Evolutionary conservation across 92 coral and sea anemone species (phyloP), one percentile per base, ranked within the genome.

Genomic region (Zoanthus gigantus): DNA sequence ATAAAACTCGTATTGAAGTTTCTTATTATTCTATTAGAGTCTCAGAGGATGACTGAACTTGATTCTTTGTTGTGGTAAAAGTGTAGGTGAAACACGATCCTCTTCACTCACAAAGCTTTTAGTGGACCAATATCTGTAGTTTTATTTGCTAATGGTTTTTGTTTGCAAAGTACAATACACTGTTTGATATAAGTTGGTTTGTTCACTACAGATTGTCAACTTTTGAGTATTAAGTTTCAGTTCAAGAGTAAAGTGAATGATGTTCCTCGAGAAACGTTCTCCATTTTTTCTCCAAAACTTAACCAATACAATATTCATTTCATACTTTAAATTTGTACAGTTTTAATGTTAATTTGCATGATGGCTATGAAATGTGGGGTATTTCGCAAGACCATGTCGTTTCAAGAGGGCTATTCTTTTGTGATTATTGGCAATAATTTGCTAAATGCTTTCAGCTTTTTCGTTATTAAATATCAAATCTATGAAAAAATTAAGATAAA

Each of bases 31-130:
- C 83, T 30, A 30, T 77, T 11, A 63, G 69, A 1, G 29, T 63
- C 28, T 9, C 6, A 14, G 10, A 34, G 17, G 74, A 12, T 31
- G 31, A 31, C 74, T 15, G 46, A 23, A 30, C 28, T 7, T 31
- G 46, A 69, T 29, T 69, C 74, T 79, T 37, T 79, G 84, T 34
- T 79, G 71, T 79, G 84, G 52, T 37, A 50, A 80, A 10, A 65
- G 44, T 81, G 56, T 44, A 37, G 54, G 44, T 65, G 85, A 81
- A 66, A 81, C 46, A 45, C 85, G 75, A 81, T 66, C 85, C 61
- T 45, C 17, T n/a, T 66, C 42, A 71, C 52, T 5, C 66, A 31
- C 42, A 66, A 12, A 81, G 85, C 75, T 81, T 81, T 81, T 81
- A 81, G 74, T 46, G 74, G 28, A 66, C 45, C 45, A 5, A 31